These are phyloP conservation scores for Drosophila sturtevanti DNA, from an alignment of 1,140 invertebrate species.

Conservation along the genomic window DNA sequence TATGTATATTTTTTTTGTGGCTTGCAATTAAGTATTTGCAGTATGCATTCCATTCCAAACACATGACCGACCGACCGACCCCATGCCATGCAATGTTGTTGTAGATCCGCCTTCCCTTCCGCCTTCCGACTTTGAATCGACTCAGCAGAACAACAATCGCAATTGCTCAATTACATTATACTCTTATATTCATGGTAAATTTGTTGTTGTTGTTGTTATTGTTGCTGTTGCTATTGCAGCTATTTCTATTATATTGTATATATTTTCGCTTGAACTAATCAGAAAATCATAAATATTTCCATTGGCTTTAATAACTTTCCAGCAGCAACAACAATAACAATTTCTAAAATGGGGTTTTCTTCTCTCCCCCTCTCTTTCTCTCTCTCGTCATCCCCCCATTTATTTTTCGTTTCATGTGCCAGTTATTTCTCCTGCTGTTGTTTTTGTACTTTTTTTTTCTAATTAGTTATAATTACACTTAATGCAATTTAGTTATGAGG, in stretches of 20 bases:
- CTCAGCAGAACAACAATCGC: not conserved
- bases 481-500: constrained; percentile 78
- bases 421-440: constrained; percentile 48
- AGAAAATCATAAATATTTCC: constrained; percentile 54
- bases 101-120: not conserved
- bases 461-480: constrained; percentile 82
- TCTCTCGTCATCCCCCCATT: not conserved
- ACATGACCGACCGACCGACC: not conserved
- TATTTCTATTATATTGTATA: constrained; percentile 9
- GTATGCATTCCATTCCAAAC: constrained; percentile 3
- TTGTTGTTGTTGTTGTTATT: not conserved
- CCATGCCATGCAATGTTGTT: not conserved
- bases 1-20: no score
- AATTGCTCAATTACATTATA: constrained; percentile 25
- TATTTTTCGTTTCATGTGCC: constrained; percentile 35
- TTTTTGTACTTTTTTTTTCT: constrained; percentile 50
- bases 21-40: not conserved
- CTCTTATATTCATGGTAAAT: constrained; percentile 23
- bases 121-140: not conserved
- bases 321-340: constrained; percentile 27
- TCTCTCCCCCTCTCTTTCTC: constrained; percentile 7
- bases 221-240: constrained; percentile 11
- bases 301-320: constrained; percentile 65
- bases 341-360: constrained; percentile 44
- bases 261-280: constrained; percentile 47